These are phyloP conservation scores for Aldrovandia affinis DNA, from an alignment of 2,797 vertebrate genomes.

Conservation along the genomic window DNA sequence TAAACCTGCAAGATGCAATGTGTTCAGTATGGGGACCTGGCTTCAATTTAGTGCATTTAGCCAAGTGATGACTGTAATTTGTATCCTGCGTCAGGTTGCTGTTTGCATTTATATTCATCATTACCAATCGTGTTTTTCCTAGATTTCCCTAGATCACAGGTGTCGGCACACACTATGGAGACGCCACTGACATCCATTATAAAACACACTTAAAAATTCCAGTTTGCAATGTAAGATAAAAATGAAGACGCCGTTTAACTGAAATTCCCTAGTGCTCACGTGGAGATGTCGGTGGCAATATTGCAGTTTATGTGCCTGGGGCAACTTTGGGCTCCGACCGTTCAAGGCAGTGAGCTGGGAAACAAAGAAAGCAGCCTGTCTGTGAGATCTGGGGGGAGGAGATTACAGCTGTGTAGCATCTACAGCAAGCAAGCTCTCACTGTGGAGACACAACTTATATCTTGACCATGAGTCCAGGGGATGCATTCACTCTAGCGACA, in stretches of 20 bases:
- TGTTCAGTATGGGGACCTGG: conserved; percentile 55
- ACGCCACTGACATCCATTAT: conserved; percentile 45
- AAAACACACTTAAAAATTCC: conserved; percentile 39
- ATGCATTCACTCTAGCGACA: background rate
- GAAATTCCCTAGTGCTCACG: background rate
- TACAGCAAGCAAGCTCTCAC: background rate
- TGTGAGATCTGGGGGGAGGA: background rate
- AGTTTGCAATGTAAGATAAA: conserved; percentile 12
- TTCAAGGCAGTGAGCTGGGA: background rate
- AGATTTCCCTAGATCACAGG: conserved; percentile 65
- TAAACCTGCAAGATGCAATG: conserved; percentile 45
- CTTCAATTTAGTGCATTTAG: conserved; percentile 67
- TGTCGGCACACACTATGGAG: conserved; percentile 53
- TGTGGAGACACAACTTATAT: background rate
- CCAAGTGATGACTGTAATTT: conserved; percentile 68
- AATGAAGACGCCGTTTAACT: background rate
- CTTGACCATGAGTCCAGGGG: background rate
- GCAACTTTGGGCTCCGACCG: background rate
- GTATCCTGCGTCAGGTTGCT: conserved; percentile 60
- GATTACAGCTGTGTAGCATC: background rate
- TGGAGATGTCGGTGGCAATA: background rate
- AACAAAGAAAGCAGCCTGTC: conserved; percentile 3
- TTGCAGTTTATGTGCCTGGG: background rate
- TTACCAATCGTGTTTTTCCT: conserved; percentile 59
- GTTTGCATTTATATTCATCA: conserved; percentile 72